phyloP scores from a whole-genome alignment of 2,113 vertebrate genomes.

The Glareola pratincola region DNA sequence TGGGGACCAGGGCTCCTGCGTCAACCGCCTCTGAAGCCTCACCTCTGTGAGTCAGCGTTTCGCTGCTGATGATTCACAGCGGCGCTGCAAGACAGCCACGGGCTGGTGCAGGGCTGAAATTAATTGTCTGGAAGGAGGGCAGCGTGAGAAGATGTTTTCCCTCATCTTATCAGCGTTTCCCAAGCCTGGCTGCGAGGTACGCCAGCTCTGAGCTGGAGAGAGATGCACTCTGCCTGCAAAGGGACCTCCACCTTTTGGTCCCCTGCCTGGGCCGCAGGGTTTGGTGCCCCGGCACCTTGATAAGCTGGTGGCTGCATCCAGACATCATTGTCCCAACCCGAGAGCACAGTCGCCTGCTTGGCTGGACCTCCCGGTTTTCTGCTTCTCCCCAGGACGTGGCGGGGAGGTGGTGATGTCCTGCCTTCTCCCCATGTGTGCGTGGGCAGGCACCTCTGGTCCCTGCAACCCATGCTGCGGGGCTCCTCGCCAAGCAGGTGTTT shows the following conservation, averaged over 20 bases:
- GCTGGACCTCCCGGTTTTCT: background rate
- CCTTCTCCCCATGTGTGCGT: rapidly evolving
- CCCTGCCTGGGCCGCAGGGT: background rate
- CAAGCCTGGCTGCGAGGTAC: background rate
- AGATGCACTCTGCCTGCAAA: background rate
- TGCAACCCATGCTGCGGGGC: rapidly evolving
- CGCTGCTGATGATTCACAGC: background rate
- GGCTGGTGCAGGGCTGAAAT: background rate
- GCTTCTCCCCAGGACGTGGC: rapidly evolving
- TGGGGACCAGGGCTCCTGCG: background rate
- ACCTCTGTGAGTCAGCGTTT: slow-evolving; percentile 22
- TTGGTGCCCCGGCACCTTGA: background rate
- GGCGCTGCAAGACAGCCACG: background rate
- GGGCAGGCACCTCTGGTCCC: background rate
- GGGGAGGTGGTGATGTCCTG: background rate
- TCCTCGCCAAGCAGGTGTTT: background rate
- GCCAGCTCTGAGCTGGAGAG: background rate
- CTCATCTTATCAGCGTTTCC: background rate
- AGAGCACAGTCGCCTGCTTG: background rate
- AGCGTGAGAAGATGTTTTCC: background rate
- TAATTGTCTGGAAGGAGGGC: background rate
- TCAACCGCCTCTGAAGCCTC: background rate
- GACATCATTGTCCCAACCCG: background rate
- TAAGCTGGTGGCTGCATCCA: background rate
- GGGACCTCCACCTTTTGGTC: background rate